Evolutionary conservation across 1,140 invertebrate genomes (phyloP).

Genomic region (Cotesia vestalis): DNA sequence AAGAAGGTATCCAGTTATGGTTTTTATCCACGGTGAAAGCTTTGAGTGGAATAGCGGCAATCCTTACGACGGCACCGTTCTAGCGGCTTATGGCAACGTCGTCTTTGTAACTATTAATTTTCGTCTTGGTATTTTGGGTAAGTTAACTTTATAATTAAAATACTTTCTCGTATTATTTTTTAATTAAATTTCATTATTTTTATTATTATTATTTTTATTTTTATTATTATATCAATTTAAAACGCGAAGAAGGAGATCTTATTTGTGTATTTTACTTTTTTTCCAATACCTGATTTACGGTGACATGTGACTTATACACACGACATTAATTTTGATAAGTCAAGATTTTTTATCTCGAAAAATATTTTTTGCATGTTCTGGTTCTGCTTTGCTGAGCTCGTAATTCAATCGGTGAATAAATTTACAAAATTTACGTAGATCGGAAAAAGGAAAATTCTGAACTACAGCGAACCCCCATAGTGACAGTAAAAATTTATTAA

Average conservation of each 20-base stretch:
- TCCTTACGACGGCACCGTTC: constrained; percentile 87
- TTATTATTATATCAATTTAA: constrained; percentile 1
- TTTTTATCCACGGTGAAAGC: constrained; percentile 92
- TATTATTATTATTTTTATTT: not conserved
- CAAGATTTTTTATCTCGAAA: constrained; percentile 29
- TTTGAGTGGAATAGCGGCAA: constrained; percentile 94
- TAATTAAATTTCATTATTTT: not conserved
- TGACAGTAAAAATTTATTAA: not conserved
- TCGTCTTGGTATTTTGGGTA: constrained; percentile 90
- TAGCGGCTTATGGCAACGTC: constrained; percentile 88
- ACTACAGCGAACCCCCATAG: no score
- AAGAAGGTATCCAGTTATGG: constrained; percentile 79
- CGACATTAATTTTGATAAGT: not conserved
- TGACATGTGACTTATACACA: constrained; percentile 6
- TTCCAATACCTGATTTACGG: constrained; percentile 1
- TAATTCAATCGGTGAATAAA: constrained; percentile 27
- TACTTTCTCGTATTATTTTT: no score
- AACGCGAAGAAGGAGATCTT: not conserved
- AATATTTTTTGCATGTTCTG: constrained; percentile 18
- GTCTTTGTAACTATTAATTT: constrained; percentile 95
- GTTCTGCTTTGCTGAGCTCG: constrained; percentile 6
- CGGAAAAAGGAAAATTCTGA: not conserved
- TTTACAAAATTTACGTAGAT: constrained; percentile 17
- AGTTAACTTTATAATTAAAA: constrained; percentile 44
- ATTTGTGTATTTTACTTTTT: constrained; percentile 27